Base-by-base conservation (phyloP, 2,888 invertebrate genomes). In the Ypsolopha sequella region DNA sequence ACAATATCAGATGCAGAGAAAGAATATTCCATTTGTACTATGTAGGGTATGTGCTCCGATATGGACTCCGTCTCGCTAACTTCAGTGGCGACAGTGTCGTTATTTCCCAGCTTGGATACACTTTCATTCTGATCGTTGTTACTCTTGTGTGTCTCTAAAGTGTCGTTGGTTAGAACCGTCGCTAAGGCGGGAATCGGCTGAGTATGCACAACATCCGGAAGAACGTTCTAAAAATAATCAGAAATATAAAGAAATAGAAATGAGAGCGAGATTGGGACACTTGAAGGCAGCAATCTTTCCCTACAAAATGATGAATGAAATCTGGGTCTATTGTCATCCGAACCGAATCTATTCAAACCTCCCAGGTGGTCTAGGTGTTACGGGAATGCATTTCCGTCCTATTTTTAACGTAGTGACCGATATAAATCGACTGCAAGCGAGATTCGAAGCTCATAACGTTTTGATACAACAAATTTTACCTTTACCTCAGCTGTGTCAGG, bases 201-300 rank as follows among this genome's bases (percentile, higher is more conserved):
- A 66, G 79, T 80, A 80, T 86, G 78, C 65, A 85, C 85, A 71
- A 86, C 84, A 79, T 86, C 85, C 85, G 85, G 85, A 78, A 86
- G 85, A 76, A 79, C 69, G 62, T 76, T 82, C 85, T 86, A 86
- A 84, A 86, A 86, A 85, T 84, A 85, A 79, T 80, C 71, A 76
- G 77, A 74, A 51, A 33, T 48, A 48, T 43, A 48, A 35, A 48
- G 33, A 39, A 73, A 75, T 70, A 67, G 66, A 70, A 70, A 69
- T 71, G 66, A 66, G 63, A 61, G 60, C 54, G 56, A 55, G 62
- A 56, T 58, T 56, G 52, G 57, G 54, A 51, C 38, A 24, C 8
- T 13, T 6, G 13, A 14, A 24, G 13, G 41, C 10, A 24, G 2
- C 24, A 3, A 3, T 41, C 41, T 10, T 11, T 11, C n/a, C 10